These are phyloP conservation scores for Aporophyla nigra DNA, from an alignment of 2,888 invertebrate species.

Conservation along the genomic window DNA sequence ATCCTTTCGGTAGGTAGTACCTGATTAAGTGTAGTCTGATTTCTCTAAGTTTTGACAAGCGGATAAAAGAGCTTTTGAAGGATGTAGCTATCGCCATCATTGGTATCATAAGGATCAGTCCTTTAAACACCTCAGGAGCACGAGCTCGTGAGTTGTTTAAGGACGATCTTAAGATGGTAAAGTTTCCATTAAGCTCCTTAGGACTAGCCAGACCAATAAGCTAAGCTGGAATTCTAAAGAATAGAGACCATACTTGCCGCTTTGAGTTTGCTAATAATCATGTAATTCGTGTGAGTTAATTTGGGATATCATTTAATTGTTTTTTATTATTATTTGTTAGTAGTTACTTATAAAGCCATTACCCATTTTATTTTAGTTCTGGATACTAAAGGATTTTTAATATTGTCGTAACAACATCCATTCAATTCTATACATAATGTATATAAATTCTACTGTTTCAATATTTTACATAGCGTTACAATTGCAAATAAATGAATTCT, in stretches of 20 bases:
- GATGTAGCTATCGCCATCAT: not conserved
- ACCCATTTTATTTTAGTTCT: not conserved
- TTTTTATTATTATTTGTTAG: not conserved
- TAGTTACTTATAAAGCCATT: not conserved
- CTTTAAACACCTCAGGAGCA: not conserved
- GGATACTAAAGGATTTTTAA: not conserved
- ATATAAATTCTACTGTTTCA: no score
- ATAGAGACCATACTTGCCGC: no score
- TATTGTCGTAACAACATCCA: no score
- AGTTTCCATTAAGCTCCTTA: not conserved
- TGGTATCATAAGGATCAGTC: no score
- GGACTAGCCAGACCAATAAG: not conserved
- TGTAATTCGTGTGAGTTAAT: not conserved
- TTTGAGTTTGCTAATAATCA: not conserved
- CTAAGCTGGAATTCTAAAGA: not conserved
- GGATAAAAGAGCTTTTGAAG: not conserved
- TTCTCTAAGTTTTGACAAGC: not conserved
- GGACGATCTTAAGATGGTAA: not conserved
- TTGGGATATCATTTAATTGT: no score
- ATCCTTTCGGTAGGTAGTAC: conserved; percentile 39
- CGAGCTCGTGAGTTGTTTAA: no score
- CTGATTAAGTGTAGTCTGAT: not conserved
- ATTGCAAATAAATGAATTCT: not conserved
- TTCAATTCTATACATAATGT: no score
- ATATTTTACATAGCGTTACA: not conserved